These are phyloP conservation scores for Calliopsis andreniformis DNA, from an alignment of 1,140 invertebrate genomes.

Conservation along the genomic window DNA sequence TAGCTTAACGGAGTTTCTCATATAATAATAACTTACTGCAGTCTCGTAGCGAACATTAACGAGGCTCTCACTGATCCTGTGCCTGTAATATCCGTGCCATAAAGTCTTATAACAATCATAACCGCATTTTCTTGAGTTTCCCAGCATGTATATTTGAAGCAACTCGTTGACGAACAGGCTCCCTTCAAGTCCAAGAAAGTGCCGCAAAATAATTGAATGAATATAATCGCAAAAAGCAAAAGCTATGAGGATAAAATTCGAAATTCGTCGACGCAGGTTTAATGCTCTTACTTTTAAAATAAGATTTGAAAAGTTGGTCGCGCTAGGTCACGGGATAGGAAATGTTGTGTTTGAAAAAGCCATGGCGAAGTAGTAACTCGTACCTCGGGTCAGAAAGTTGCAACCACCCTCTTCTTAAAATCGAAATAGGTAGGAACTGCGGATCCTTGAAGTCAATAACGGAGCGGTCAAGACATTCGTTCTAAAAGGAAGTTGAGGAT, in stretches of 20 bases:
- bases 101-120: slow-evolving; percentile 36
- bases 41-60: slow-evolving; percentile 45
- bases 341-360: neutral
- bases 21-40: slow-evolving; percentile 33
- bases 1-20: slow-evolving; percentile 36
- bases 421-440: neutral
- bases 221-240: no score
- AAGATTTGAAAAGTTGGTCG: no score
- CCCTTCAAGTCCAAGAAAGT: no score
- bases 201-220: no score
- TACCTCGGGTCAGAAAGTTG: neutral
- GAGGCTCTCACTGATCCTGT: neutral
- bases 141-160: neutral
- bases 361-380: neutral
- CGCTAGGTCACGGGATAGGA: no score
- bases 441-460: slow-evolving; percentile 26
- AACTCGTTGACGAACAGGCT: slow-evolving; percentile 4
- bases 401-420: neutral
- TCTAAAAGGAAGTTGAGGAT: slow-evolving; percentile 17
- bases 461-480: slow-evolving; percentile 34
- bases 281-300: no score
- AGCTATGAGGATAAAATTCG: no score
- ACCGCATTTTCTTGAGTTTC: slow-evolving; percentile 30
- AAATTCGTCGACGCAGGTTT: no score
- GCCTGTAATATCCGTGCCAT: slow-evolving; percentile 20